phyloP scores from a whole-genome alignment of 2,797 vertebrate species.

The Halcyon smyrnensis region DNA sequence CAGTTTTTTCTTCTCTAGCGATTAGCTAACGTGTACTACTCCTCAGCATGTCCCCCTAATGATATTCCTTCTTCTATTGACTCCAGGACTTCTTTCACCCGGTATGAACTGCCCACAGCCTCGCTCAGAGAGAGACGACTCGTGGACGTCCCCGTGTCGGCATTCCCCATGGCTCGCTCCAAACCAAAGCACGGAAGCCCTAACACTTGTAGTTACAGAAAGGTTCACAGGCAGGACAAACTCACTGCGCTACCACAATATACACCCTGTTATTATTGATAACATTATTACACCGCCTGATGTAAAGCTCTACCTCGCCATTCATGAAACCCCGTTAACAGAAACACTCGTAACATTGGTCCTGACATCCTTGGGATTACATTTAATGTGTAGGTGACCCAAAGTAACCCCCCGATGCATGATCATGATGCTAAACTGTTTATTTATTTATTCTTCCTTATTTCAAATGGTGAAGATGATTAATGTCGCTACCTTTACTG shows the following conservation, averaged over 20 bases:
- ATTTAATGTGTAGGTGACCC: slow-evolving; percentile 75
- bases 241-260: neutral
- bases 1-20: neutral
- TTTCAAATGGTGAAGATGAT: slow-evolving; percentile 77
- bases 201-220: neutral
- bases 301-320: slow-evolving; percentile 4
- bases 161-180: neutral
- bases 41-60: too few species aligned
- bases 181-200: neutral
- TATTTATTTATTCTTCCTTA: slow-evolving; percentile 81
- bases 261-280: slow-evolving; percentile 16
- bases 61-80: neutral
- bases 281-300: neutral
- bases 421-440: slow-evolving; percentile 75
- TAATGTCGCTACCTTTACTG: slow-evolving; percentile 78
- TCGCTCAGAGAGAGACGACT: neutral
- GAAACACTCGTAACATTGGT: slow-evolving; percentile 48
- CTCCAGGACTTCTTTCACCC: neutral
- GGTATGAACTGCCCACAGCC: neutral
- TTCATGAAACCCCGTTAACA: neutral
- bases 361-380: slow-evolving; percentile 74
- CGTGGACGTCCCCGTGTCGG: neutral
- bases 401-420: slow-evolving; percentile 63
- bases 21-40: neutral
- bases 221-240: neutral